phyloP scores from a whole-genome alignment of 2,888 invertebrate genomes.

The Pseudococcus longispinus region DNA sequence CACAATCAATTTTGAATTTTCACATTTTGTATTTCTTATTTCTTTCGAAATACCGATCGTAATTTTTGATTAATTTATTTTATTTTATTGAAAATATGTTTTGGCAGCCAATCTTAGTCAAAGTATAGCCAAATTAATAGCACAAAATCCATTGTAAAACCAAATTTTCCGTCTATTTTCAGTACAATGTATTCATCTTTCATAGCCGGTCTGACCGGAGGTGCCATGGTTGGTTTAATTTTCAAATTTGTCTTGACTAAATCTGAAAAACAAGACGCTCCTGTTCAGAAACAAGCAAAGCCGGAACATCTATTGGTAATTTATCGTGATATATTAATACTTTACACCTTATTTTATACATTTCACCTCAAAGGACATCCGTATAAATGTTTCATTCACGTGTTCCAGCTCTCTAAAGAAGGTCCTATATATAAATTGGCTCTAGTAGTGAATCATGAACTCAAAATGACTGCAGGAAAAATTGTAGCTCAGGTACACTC shows the following conservation, averaged over 20 bases:
- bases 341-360: background rate
- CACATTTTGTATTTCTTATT: too few species aligned
- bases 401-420: background rate
- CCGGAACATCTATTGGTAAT: background rate
- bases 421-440: conserved; percentile 71
- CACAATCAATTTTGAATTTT: too few species aligned
- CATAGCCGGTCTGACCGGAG: background rate
- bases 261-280: too few species aligned
- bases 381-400: background rate
- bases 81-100: background rate
- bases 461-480: conserved; percentile 96
- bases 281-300: background rate
- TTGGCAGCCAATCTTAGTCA: background rate
- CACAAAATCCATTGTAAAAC: background rate
- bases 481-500: conserved; percentile 76
- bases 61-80: too few species aligned
- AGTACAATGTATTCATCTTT: background rate
- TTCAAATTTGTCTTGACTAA: background rate
- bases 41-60: too few species aligned
- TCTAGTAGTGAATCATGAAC: conserved; percentile 83
- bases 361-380: background rate
- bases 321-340: background rate
- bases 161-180: background rate
- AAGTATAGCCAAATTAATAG: background rate
- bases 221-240: conserved; percentile 16